A percentile compares a stretch with the other conserved stretches of the same genome.
Conservation (phyloP, 2,113 vertebrate genomes). For the Brachyhypopomus gauderio region DNA sequence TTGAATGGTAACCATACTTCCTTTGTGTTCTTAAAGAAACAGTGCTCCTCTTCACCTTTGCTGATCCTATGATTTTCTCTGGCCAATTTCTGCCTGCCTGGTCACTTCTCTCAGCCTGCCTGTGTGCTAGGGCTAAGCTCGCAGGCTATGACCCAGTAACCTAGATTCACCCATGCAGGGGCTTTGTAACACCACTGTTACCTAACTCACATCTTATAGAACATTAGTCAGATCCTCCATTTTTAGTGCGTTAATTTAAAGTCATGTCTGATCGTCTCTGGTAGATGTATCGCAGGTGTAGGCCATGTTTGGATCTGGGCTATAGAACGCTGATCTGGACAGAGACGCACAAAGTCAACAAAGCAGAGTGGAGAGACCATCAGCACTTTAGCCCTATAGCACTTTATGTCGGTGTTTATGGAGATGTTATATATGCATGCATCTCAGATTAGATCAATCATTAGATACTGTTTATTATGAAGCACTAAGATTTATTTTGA, state of each 20-base stretch:
- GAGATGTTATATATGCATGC: no score
- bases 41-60: constrained; percentile 38
- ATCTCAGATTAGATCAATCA: no score
- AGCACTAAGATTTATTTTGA: no score
- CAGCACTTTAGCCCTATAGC: no score
- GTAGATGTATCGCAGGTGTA: no score
- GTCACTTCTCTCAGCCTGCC: constrained; percentile 83
- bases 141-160: constrained; percentile 93
- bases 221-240: constrained; percentile 8
- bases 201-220: constrained; percentile 57
- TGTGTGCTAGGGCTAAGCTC: constrained; percentile 85
- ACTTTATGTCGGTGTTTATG: no score
- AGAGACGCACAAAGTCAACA: no score
- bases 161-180: constrained; percentile 82
- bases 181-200: constrained; percentile 83
- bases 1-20: constrained; percentile 64
- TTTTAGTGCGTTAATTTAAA: neutral
- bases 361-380: no score
- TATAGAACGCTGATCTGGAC: no score
- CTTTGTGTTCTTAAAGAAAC: constrained; percentile 71
- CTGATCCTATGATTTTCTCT: constrained; percentile 20
- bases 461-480: no score
- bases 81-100: constrained; percentile 82
- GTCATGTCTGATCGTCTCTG: neutral
- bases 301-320: no score